phyloP scores from a whole-genome alignment of 2,797 vertebrate species.

The Leuciscus waleckii region DNA sequence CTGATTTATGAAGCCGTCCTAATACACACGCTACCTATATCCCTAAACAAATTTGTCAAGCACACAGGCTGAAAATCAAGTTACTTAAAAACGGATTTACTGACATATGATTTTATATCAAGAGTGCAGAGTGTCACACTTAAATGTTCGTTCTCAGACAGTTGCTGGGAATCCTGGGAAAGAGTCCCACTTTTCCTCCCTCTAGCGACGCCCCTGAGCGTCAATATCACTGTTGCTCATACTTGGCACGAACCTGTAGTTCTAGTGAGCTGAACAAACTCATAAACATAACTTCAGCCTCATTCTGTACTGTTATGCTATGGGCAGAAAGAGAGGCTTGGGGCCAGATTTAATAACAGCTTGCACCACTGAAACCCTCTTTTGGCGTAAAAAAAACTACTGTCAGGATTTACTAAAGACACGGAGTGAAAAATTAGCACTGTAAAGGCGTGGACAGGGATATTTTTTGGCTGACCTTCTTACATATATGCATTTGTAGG shows the following conservation, averaged over 20 bases:
- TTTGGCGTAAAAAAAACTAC: background rate
- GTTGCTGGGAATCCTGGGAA: background rate
- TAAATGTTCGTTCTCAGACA: background rate
- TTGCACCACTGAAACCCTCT: background rate
- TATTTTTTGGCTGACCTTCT: no score
- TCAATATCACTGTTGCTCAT: background rate
- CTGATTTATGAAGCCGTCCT: slow-evolving; percentile 27
- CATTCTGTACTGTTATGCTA: background rate
- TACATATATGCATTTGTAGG: no score
- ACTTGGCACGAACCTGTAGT: background rate
- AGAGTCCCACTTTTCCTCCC: background rate
- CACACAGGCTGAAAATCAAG: slow-evolving; percentile 14
- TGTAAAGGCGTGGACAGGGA: no score
- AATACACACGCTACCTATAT: slow-evolving; percentile 24
- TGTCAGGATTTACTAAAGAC: no score
- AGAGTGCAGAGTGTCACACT: background rate
- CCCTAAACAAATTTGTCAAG: slow-evolving; percentile 6
- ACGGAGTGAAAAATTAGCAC: no score
- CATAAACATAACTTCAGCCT: background rate
- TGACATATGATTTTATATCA: slow-evolving; percentile 12
- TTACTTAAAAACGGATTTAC: slow-evolving; percentile 10
- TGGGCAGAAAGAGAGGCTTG: background rate
- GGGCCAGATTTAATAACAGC: background rate
- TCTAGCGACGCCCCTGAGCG: background rate
- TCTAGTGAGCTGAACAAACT: background rate